These are phyloP conservation scores for Amphibalanus amphitrite DNA, from an alignment of 1,140 invertebrate genomes.

Conservation along the genomic window DNA sequence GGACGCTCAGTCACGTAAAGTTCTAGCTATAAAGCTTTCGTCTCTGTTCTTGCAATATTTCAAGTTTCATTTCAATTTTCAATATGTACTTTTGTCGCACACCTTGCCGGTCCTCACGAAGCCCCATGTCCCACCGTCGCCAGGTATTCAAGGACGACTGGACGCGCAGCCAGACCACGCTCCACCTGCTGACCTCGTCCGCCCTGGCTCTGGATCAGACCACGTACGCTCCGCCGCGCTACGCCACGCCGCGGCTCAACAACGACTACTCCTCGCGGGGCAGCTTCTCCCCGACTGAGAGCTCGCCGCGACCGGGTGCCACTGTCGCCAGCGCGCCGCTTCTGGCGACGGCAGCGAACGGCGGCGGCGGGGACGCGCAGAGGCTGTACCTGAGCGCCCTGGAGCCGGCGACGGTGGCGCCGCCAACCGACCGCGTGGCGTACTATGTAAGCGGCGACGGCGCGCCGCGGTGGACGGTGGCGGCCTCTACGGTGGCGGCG, in stretches of 20 bases:
- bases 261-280: background rate
- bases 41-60: no score
- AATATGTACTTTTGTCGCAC: no score
- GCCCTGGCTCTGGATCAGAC: conserved; percentile 8
- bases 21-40: no score
- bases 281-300: background rate
- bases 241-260: background rate
- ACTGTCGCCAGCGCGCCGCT: background rate
- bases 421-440: background rate
- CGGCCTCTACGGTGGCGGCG: no score
- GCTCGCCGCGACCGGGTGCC: no score
- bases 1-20: no score
- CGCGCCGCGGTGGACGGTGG: background rate
- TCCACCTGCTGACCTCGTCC: conserved; percentile 14
- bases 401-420: background rate
- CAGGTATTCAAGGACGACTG: conserved; percentile 17
- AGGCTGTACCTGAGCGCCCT: background rate
- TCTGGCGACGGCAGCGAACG: no score
- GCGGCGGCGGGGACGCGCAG: background rate
- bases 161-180: conserved; percentile 14
- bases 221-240: background rate
- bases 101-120: no score
- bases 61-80: no score
- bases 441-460: background rate
- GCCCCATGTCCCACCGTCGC: background rate